These are phyloP conservation scores for Mallotus villosus DNA, from an alignment of 2,797 vertebrate species.

Conservation along the genomic window DNA sequence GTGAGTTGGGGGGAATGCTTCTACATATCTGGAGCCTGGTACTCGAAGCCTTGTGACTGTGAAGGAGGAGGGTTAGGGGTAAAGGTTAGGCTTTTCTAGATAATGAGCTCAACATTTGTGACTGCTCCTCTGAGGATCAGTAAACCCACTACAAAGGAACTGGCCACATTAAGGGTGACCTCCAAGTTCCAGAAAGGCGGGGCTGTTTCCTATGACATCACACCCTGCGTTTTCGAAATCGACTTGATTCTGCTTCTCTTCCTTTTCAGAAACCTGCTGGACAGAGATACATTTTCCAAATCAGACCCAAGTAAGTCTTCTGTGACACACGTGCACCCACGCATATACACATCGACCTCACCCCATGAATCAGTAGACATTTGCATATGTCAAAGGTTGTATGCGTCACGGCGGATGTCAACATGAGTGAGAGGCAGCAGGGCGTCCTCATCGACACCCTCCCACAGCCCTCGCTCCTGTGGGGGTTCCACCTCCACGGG, in stretches of 20 bases:
- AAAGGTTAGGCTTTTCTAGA: too few relatives aligned
- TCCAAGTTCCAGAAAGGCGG: neutral
- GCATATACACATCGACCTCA: neutral
- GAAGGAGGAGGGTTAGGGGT: too few relatives aligned
- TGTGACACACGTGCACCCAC: conserved; percentile 1
- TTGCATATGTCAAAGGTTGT: conserved; percentile 68
- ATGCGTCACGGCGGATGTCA: conserved; percentile 53
- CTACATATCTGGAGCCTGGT: neutral
- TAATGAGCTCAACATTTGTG: too few relatives aligned
- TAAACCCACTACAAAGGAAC: neutral
- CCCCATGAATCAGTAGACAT: conserved; percentile 59
- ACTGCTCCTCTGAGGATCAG: neutral
- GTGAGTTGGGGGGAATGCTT: neutral
- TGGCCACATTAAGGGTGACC: neutral
- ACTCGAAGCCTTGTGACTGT: neutral
- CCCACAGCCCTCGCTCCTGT: neutral
- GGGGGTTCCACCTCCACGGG: too few relatives aligned
- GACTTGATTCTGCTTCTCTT: conserved; percentile 45
- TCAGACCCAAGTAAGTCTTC: conserved; percentile 91
- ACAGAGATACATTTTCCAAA: conserved; percentile 98
- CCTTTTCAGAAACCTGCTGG: conserved; percentile 90
- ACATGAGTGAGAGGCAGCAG: conserved; percentile 51
- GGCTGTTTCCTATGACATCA: neutral
- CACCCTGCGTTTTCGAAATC: conserved; percentile 9
- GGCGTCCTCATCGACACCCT: neutral